phyloP scores from a whole-genome alignment of 2,888 invertebrate species.

The Caenorhabditis sulstoni region DNA sequence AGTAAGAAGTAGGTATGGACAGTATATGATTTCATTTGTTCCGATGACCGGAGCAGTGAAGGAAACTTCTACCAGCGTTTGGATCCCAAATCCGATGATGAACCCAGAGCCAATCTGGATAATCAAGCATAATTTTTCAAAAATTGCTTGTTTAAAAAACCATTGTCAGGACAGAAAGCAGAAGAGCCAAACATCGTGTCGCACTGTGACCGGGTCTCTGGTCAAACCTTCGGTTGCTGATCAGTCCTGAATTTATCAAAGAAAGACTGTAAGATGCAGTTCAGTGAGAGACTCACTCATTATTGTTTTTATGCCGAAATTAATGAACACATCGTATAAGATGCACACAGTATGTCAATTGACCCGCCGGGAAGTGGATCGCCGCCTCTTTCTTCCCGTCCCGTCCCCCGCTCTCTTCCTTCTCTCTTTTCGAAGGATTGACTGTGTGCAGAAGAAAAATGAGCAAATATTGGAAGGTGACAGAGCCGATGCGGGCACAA shows the following conservation, averaged over 20 bases:
- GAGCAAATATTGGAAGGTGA: constrained; percentile 56
- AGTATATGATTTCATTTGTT: constrained; percentile 38
- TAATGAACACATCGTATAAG: constrained; percentile 49
- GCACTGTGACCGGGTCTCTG: constrained; percentile 30
- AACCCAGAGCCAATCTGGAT: constrained; percentile 54
- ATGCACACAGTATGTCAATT: constrained; percentile 55
- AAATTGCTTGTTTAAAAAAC: too few relatives aligned
- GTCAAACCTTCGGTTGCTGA: constrained; percentile 44
- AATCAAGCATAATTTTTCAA: background rate
- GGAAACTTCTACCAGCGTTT: constrained; percentile 45
- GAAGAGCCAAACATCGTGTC: constrained; percentile 46
- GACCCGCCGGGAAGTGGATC: constrained; percentile 55
- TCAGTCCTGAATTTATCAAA: constrained; percentile 34
- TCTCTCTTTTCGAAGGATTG: constrained; percentile 34
- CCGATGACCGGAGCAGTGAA: constrained; percentile 54
- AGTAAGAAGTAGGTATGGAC: constrained; percentile 24
- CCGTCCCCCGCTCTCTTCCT: background rate
- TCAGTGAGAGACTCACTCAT: constrained; percentile 44
- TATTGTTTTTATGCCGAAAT: constrained; percentile 16
- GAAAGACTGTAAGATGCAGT: too few relatives aligned
- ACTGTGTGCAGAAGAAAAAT: constrained; percentile 50
- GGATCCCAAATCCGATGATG: constrained; percentile 58
- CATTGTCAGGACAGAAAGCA: constrained; percentile 53
- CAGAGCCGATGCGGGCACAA: constrained; percentile 55
- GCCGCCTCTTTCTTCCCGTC: constrained; percentile 25